These are phyloP conservation scores for Heteromormyrus szaboi DNA, from an alignment of 2,797 vertebrate genomes.

Conservation along the genomic window DNA sequence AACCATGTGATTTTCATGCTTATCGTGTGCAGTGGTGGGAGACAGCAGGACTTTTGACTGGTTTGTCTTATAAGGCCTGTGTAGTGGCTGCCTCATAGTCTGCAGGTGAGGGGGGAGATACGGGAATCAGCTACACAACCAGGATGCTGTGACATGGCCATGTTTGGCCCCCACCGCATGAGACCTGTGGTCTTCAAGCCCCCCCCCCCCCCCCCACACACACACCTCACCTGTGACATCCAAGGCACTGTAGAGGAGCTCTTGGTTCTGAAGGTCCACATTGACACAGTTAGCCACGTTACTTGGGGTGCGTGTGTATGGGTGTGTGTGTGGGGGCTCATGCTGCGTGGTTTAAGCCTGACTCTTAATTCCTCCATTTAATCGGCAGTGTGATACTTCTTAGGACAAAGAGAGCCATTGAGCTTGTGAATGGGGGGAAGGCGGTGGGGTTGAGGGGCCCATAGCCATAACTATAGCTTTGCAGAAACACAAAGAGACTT, in stretches of 20 bases:
- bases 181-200: not conserved
- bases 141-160: not conserved
- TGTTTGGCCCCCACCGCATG: not conserved
- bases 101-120: not conserved
- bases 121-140: not conserved
- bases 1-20: not conserved
- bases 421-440: conserved; percentile 29
- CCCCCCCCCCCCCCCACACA: not conserved
- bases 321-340: conserved; percentile 25
- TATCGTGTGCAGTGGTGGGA: not conserved
- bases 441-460: conserved; percentile 25
- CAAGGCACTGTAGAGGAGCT: not conserved
- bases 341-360: conserved; percentile 49
- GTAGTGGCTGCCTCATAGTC: not conserved
- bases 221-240: not conserved
- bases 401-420: conserved; percentile 69
- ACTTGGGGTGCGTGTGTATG: conserved; percentile 21
- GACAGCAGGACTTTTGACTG: not conserved
- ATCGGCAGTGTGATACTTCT: conserved; percentile 69
- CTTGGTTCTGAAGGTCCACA: not conserved
- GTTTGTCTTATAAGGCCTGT: not conserved
- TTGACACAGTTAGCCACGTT: not conserved
- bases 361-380: conserved; percentile 70
- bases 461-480: conserved; percentile 56
- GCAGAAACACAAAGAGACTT: conserved; percentile 58